Conservation (phyloP, 2,797 vertebrate species). For the Leptatherina wallacei region DNA sequence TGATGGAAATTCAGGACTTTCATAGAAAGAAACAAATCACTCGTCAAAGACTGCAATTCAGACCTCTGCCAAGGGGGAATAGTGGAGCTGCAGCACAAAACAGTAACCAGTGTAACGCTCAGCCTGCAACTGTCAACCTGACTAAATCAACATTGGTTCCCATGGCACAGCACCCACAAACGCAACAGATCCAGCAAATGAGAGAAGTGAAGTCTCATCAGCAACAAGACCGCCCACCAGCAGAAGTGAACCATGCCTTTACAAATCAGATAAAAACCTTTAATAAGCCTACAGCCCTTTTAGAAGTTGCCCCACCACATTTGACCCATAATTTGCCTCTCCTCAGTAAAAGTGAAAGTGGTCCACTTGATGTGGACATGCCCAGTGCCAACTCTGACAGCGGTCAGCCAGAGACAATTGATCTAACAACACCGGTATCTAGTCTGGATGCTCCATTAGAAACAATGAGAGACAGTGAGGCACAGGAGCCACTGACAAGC, state of each 20-base stretch:
- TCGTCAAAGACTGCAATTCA: constrained; percentile 89
- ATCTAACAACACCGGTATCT: constrained; percentile 85
- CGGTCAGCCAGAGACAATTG: constrained; percentile 86
- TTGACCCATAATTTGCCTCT: constrained; percentile 62
- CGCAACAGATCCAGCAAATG: constrained; percentile 58
- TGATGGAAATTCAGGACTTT: constrained; percentile 93
- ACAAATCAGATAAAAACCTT: constrained; percentile 64
- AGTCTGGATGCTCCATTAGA: constrained; percentile 73
- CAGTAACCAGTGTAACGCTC: constrained; percentile 41
- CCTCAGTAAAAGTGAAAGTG: constrained; percentile 68
- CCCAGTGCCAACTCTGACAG: constrained; percentile 85
- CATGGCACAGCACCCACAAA: constrained; percentile 56
- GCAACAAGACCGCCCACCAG: constrained; percentile 54
- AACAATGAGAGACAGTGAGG: constrained; percentile 70
- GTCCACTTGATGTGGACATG: constrained; percentile 90
- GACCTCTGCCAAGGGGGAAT: constrained; percentile 76
- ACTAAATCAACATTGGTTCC: constrained; percentile 50
- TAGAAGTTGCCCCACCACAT: constrained; percentile 48
- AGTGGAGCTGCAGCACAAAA: constrained; percentile 35
- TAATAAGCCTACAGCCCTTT: constrained; percentile 52
- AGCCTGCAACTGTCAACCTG: constrained; percentile 42
- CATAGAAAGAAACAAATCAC: constrained; percentile 86
- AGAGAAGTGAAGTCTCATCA: constrained; percentile 56
- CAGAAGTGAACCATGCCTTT: constrained; percentile 61
- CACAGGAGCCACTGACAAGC: constrained; percentile 54